Evolutionary conservation across 2,113 vertebrate species (phyloP).

Genomic region (Myanophis thanlyinensis): DNA sequence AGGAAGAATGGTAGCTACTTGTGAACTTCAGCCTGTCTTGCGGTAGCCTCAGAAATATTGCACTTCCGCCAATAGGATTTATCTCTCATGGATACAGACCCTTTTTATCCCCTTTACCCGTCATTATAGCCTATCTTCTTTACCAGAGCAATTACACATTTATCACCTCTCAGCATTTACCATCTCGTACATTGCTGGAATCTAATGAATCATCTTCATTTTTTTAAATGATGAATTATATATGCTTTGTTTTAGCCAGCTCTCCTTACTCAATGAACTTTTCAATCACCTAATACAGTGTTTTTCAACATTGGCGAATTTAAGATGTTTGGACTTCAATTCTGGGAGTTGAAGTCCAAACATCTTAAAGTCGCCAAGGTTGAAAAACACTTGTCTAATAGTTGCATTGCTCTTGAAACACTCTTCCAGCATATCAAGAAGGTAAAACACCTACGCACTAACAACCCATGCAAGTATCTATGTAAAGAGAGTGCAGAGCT

Average conservation of each 20-base stretch:
- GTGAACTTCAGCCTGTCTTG: not conserved
- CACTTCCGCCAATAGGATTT: not conserved
- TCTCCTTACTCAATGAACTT: not conserved
- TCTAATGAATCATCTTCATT: not conserved
- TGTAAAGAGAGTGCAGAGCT: rapidly evolving
- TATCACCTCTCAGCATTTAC: not conserved
- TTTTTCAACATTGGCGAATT: too few species aligned
- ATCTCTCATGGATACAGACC: not conserved
- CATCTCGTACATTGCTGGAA: not conserved
- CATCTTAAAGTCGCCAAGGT: too few species aligned
- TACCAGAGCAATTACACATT: not conserved
- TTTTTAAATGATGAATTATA: not conserved
- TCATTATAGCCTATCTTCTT: not conserved
- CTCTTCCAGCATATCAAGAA: not conserved
- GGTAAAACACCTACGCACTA: rapidly evolving
- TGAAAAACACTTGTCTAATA: too few species aligned
- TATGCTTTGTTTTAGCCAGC: not conserved
- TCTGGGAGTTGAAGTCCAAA: too few species aligned
- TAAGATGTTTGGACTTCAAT: too few species aligned
- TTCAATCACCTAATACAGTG: not conserved
- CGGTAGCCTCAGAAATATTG: not conserved
- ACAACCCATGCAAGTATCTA: not conserved
- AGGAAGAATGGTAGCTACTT: not conserved
- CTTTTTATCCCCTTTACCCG: not conserved
- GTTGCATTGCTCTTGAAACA: not conserved